Evolutionary conservation across 2,797 vertebrate genomes (phyloP).

Genomic region (Myotis planiceps): DNA sequence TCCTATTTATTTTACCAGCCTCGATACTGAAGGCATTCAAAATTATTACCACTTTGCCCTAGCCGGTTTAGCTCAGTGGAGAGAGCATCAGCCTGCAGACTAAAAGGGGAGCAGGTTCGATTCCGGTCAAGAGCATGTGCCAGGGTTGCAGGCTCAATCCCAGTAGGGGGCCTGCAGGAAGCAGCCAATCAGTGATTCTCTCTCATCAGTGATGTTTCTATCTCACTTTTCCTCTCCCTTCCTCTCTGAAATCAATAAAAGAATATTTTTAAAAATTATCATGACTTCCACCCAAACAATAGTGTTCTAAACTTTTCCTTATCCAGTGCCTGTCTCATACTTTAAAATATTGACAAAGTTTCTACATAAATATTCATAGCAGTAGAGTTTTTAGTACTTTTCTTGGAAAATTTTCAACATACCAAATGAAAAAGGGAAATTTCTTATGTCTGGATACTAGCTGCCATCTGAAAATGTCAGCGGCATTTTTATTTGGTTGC

Average conservation of each 20-base stretch:
- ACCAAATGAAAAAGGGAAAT: not conserved
- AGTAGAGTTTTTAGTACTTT: not conserved
- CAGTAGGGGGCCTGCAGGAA: no score
- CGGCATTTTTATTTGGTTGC: not conserved
- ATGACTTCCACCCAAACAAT: not conserved
- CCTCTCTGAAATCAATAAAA: no score
- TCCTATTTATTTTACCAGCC: not conserved
- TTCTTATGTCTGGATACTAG: not conserved
- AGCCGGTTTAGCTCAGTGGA: no score
- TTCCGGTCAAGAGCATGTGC: no score
- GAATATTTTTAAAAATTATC: not conserved
- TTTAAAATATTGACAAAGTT: not conserved
- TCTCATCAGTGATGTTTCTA: no score
- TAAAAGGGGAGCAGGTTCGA: no score
- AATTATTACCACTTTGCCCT: not conserved
- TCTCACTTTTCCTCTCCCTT: no score
- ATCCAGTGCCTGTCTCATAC: not conserved
- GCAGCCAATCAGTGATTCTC: no score
- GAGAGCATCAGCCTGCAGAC: no score
- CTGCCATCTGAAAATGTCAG: not conserved
- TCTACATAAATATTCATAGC: not conserved
- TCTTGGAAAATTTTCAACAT: not conserved
- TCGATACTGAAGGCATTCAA: not conserved
- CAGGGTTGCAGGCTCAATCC: no score
- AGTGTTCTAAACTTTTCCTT: not conserved